Evolutionary conservation across 2,888 invertebrate genomes (phyloP), one percentile per base, ranked within the genome.

Genomic region (Hydroisotoma schaefferi): DNA sequence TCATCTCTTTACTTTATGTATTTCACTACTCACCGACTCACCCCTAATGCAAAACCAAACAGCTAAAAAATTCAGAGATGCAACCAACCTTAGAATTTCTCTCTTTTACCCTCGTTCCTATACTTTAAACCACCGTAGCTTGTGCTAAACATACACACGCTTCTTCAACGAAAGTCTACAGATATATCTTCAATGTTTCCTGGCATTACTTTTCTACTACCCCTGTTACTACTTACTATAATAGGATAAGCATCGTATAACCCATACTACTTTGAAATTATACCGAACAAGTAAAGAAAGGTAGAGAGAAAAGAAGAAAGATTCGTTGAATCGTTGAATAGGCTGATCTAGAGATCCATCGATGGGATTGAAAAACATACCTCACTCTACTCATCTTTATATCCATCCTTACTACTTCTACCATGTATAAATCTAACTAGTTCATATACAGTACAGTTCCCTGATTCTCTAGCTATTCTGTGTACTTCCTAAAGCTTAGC

Each of bases 11-110:
- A n/a, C n/a, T n/a, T n/a, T n/a, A n/a, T n/a, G n/a, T n/a, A n/a
- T n/a, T n/a, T n/a, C n/a, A n/a, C n/a, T n/a, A n/a, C n/a, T n/a
- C n/a, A n/a, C n/a, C n/a, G n/a, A 46, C 25, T 46, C 46, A 46
- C 46, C 68, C 68, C 68, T 68, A 68, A 68, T 68, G 68, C 68
- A 68, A 68, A 68, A 68, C 65, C 68, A 68, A 68, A 68, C 68
- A 68, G 61, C 61, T 62, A 65, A 62, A 68, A 65, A 68, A 40
- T 40, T 40, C 40, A 40, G 40, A n/a, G n/a, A 40, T 40, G 40
- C 40, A 40, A 18, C 40, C 40, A 40, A 40, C 40, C 40, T 40
- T 40, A 20, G 46, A 33, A 33, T 8, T 10, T 10, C 8, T 33
- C 33, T 33, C 15, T 33, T 33, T 15, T 15, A 15, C 15, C 33